Conservation (phyloP, 2,797 vertebrate species). For the Melanotaenia pygmaea region DNA sequence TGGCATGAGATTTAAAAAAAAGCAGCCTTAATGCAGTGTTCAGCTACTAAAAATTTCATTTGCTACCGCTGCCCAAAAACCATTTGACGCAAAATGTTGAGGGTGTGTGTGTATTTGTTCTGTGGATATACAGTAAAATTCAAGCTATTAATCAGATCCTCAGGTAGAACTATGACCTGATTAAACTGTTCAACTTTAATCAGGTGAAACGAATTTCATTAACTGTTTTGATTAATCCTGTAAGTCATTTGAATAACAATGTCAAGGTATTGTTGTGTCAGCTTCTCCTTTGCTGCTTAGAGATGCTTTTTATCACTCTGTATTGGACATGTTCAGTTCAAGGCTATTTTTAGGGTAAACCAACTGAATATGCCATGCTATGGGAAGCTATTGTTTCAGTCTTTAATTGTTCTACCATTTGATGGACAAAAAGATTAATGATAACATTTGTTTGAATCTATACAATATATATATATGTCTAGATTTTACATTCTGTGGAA, state of each 20-base stretch:
- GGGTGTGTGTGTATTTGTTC: neutral
- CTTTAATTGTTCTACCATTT: neutral
- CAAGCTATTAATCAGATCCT: neutral
- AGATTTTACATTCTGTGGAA: slow-evolving; percentile 4
- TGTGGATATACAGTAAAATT: too few species aligned
- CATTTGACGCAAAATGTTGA: neutral
- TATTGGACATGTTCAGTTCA: neutral
- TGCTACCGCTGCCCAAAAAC: neutral
- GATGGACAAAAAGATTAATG: neutral
- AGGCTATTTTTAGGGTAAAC: neutral
- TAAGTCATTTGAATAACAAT: neutral
- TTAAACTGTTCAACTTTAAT: neutral
- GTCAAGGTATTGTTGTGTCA: neutral
- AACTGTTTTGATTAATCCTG: neutral
- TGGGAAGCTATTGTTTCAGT: neutral
- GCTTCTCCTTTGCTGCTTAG: neutral
- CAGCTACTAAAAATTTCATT: neutral
- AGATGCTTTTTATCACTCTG: neutral
- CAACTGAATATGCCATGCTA: neutral
- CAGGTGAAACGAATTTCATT: neutral
- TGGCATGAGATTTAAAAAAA: neutral
- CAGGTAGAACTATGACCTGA: too few species aligned
- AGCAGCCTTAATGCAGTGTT: neutral
- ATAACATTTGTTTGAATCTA: neutral
- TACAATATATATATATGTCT: neutral